Base-by-base conservation (phyloP, 2,888 invertebrate genomes). In the Phymatocera aterrima region DNA sequence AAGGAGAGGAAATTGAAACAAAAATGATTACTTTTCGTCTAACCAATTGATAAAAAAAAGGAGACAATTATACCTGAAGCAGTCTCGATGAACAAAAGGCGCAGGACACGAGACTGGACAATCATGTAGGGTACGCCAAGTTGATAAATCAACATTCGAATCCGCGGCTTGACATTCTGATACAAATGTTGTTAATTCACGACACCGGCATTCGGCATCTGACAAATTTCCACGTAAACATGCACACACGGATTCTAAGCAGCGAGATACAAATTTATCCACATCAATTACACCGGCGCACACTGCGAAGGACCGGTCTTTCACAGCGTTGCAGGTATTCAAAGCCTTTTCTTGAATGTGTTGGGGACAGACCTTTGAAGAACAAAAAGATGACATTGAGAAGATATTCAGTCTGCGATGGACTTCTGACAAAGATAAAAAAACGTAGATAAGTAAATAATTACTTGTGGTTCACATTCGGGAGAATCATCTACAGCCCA, bases 21-120 rank as follows among this genome's bases (percentile, higher is more conserved):
- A 21, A 54, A 57, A 57, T n/a, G 57, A 61, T 37, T 1, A 65
- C 21, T n/a, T n/a, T n/a, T n/a, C n/a, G n/a, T n/a, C n/a, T n/a
- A n/a, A n/a, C n/a, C n/a, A n/a, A n/a, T n/a, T 5, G 5, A 43
- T 1, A 21, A 65, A 3, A 18, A 4, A 24, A 79, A 31, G 31
- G 4, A 89, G 92, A 78, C n/a, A n/a, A n/a, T n/a, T n/a, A n/a
- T 93, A 93, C 84, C 95, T 94, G 91, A 94, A 97, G 88, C 97
- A 97, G 88, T 97, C 97, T 84, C 94, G 93, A 89, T 96, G 95
- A n/a, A 96, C 94, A 65, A 97, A 92, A 0, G 96, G 96, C 0
- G 95, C 88, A 0, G 95, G 93, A 86, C 97, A 97, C 5, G 92
- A 91, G 2, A 94, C 93, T 81, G 95, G 94, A 87, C 96, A 97